Percentiles rank a stretch among this genome's conserved stretches.
phyloP scores from a whole-genome alignment of 2,113 vertebrate species.

The Chionomys nivalis region DNA sequence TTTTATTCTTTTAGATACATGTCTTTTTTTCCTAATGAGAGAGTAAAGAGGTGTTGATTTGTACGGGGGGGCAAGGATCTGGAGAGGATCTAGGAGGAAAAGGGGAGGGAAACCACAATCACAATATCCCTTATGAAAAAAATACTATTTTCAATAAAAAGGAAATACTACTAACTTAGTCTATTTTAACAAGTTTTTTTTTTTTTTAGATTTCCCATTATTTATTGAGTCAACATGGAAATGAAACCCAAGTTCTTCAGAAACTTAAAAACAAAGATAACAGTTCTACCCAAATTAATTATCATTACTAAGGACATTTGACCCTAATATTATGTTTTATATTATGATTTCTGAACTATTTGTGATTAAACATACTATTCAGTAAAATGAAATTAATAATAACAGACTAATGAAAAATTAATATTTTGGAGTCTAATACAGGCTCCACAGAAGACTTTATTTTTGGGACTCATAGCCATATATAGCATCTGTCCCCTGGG shows the following conservation, averaged over 20 bases:
- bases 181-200: background rate
- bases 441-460: background rate
- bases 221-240: background rate
- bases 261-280: constrained; percentile 19
- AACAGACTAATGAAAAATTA: background rate
- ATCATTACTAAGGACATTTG: background rate
- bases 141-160: background rate
- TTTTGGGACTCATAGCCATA: background rate
- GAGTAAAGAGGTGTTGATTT: background rate
- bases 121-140: background rate
- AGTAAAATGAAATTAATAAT: background rate
- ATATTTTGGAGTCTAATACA: background rate
- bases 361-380: background rate
- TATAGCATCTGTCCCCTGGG: background rate
- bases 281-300: background rate
- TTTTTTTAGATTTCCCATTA: background rate
- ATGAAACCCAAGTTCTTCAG: background rate
- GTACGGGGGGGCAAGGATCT: background rate
- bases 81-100: background rate
- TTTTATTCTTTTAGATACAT: background rate
- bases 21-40: background rate
- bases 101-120: background rate
- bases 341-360: background rate
- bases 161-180: background rate
- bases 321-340: background rate